Evolutionary conservation across 2,797 vertebrate species (phyloP).

Genomic region (Nothura maculosa): DNA sequence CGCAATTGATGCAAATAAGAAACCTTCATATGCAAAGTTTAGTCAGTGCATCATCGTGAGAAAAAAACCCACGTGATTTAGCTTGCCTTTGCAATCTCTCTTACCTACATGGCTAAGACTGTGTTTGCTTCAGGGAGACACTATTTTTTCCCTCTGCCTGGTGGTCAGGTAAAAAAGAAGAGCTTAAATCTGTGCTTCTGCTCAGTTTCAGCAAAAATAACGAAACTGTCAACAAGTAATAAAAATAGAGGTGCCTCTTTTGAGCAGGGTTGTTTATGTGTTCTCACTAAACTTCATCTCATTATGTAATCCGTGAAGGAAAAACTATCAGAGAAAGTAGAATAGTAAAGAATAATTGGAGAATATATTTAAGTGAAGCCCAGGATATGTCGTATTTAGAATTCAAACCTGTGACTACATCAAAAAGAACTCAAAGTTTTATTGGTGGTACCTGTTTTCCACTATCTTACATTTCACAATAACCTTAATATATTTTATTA

Average conservation of each 20-base stretch:
- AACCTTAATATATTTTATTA: background rate
- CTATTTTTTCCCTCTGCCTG: slow-evolving; percentile 7
- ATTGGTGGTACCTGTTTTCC: background rate
- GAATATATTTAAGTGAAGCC: background rate
- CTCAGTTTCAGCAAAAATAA: slow-evolving; percentile 22
- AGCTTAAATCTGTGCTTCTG: background rate
- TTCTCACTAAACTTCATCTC: background rate
- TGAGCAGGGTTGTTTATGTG: background rate
- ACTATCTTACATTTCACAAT: background rate
- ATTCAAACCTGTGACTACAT: background rate
- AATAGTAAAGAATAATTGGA: background rate
- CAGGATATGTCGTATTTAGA: background rate
- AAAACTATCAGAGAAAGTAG: background rate
- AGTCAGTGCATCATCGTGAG: background rate
- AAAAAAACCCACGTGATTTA: background rate
- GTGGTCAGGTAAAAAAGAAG: background rate
- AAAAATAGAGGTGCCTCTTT: background rate
- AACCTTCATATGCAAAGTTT: background rate
- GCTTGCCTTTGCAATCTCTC: background rate
- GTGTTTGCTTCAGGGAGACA: background rate
- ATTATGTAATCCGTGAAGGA: background rate
- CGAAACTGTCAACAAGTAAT: slow-evolving; percentile 8
- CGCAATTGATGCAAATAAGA: background rate
- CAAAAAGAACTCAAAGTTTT: background rate
- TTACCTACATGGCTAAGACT: background rate